Evolutionary conservation across 2,888 invertebrate genomes (phyloP), one percentile per base, ranked within the genome.

Genomic region (Hypomecis atomaria): DNA sequence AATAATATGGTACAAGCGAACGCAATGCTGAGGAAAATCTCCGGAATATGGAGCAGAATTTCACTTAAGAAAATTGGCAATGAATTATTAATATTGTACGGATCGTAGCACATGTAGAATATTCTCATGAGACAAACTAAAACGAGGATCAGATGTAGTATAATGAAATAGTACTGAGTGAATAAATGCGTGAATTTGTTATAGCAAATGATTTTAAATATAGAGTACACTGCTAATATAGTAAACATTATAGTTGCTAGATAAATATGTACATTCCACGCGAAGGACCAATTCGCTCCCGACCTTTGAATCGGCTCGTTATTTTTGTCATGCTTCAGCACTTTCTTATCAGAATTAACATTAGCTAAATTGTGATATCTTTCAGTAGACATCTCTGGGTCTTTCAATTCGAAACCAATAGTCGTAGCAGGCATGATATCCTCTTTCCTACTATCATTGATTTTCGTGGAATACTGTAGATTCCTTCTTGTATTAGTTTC

Each of bases 261-360:
- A 88, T 98, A 98, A 5, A 98, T 96, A 83, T 98, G 98, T 7
- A 98, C 94, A 78, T 98, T 97, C 98, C 98, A 98, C 1, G 97
- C 97, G 71, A 97, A 95, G 0, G 96, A 94, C 96, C 97, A 97
- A 0, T 96, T 96, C 0, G 93, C 93, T 1, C 94, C 94, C 0
- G 93, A 89, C 13, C 93, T 85, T 71, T 92, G 92, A 0, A 93
- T 81, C 0, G 89, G 86, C 0, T 86, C 88, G 56, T 75, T 85
- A 38, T 78, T 85, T 68, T 92, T 92, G 61, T 93, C 90, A 62
- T 89, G 90, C 64, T 91, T 90, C 40, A 89, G 70, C 33, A 86
- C 83, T 74, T 93, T 93, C 76, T 90, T 92, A 73, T 92, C 93
- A 4, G 90, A 90, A 78, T 95, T 94, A 0, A 94, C 93, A 71